Conservation (phyloP, 2,888 invertebrate genomes). For the Phania funesta region DNA sequence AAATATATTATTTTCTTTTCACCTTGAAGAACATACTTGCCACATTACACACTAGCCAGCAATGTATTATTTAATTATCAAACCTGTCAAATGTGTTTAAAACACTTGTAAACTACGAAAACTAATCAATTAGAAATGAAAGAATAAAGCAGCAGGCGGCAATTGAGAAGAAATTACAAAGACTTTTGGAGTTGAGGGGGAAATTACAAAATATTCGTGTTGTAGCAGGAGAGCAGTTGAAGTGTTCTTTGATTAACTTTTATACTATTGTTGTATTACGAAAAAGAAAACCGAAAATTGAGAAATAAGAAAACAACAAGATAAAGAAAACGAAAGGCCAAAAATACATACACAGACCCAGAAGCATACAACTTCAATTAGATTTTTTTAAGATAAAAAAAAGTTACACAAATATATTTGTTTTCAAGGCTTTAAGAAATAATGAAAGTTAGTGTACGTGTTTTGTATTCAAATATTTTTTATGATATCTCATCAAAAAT, state of each 20-base stretch:
- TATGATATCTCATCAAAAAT: slow-evolving; percentile 78
- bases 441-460: not conserved
- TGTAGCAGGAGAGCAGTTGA: too few species aligned
- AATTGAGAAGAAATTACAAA: slow-evolving; percentile 6
- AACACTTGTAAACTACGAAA: slow-evolving; percentile 6
- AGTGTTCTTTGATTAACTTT: too few species aligned
- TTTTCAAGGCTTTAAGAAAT: not conserved
- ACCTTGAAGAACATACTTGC: not conserved
- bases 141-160: not conserved
- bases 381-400: too few species aligned
- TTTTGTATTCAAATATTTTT: slow-evolving; percentile 5
- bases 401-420: not conserved
- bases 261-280: too few species aligned
- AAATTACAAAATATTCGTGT: slow-evolving; percentile 6
- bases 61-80: slow-evolving; percentile 24
- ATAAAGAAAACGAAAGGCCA: too few species aligned
- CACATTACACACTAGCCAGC: not conserved
- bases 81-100: slow-evolving; percentile 54
- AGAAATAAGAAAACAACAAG: too few species aligned
- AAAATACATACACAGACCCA: too few species aligned
- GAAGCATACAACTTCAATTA: too few species aligned
- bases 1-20: not conserved
- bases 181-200: not conserved
- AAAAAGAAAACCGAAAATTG: too few species aligned
- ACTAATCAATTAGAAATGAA: slow-evolving; percentile 13